Conservation (phyloP, 92 coral and sea anemone genomes). For the Zoanthus solanderi region DNA sequence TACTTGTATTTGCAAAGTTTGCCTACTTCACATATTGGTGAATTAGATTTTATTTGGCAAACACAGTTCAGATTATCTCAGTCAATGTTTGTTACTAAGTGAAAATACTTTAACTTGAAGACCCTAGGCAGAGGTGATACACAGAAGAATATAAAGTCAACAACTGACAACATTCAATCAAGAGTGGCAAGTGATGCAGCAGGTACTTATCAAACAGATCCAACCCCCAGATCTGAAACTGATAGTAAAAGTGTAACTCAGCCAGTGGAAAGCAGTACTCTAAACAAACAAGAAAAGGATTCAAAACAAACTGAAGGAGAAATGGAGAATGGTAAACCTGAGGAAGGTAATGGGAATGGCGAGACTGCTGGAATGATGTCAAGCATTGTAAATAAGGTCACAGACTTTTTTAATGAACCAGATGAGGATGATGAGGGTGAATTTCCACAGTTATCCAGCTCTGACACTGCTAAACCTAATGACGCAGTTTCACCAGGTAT, state of each 20-base stretch:
- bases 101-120: not conserved
- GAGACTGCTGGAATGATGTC: slow-evolving; percentile 50
- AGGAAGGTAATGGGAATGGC: slow-evolving; percentile 29
- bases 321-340: not conserved
- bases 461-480: slow-evolving; percentile 25
- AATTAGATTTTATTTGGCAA: too few relatives aligned
- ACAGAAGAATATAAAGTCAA: not conserved
- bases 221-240: not conserved
- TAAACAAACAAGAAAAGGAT: slow-evolving; percentile 5
- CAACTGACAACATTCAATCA: not conserved
- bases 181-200: not conserved
- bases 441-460: slow-evolving; percentile 24
- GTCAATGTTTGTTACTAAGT: not conserved
- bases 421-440: slow-evolving; percentile 38
- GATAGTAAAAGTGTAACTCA: slow-evolving; percentile 10
- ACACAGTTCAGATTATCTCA: not conserved
- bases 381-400: slow-evolving; percentile 40
- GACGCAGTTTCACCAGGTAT: slow-evolving; percentile 30
- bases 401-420: slow-evolving; percentile 39
- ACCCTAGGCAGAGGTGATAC: slow-evolving; percentile 28
- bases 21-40: too few relatives aligned
- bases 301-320: not conserved
- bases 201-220: slow-evolving; percentile 3
- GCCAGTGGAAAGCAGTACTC: not conserved
- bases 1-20: too few relatives aligned